Percentiles rank a stretch among this genome's conserved stretches.
These are phyloP conservation scores for Muscina levida DNA, from an alignment of 2,888 invertebrate species.

Conservation along the genomic window DNA sequence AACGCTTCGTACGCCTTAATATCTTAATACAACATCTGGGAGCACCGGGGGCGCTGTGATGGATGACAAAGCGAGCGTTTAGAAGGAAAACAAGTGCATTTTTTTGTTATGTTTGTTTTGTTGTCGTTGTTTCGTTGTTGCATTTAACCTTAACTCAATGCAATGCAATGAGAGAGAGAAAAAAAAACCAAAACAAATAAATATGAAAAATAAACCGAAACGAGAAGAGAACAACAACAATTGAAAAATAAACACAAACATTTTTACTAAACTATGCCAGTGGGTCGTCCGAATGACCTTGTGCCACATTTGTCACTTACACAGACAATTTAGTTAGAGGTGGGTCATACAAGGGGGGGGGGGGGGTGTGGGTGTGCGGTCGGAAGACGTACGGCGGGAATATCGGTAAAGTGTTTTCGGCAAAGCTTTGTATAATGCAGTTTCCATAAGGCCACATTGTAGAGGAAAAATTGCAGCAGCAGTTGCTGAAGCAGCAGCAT, in stretches of 20 bases:
- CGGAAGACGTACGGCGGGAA: not conserved
- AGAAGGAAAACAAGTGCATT: slow-evolving; percentile 2
- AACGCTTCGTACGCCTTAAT: too few relatives aligned
- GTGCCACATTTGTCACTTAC: slow-evolving; percentile 74
- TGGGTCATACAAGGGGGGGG: slow-evolving; percentile 34
- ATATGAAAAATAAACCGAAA: slow-evolving; percentile 33
- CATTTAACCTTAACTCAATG: slow-evolving; percentile 63
- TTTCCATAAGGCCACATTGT: slow-evolving; percentile 70
- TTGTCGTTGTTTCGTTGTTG: slow-evolving; percentile 41
- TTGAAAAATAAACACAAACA: slow-evolving; percentile 31
- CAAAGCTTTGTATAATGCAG: slow-evolving; percentile 6
- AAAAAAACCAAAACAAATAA: slow-evolving; percentile 42
- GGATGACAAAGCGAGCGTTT: not conserved
- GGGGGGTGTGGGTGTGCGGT: not conserved
- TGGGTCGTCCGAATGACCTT: slow-evolving; percentile 78
- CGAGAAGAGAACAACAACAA: slow-evolving; percentile 26
- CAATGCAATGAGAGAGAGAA: slow-evolving; percentile 44
- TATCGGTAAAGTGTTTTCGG: not conserved
- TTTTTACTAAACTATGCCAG: slow-evolving; percentile 72
- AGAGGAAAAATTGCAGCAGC: slow-evolving; percentile 65
- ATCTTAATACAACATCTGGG: not conserved
- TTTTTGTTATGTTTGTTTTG: not conserved
- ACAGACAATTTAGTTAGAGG: slow-evolving; percentile 42
- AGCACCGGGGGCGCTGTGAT: slow-evolving; percentile 1
- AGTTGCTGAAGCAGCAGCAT: slow-evolving; percentile 3